Base-by-base conservation (phyloP, 2,888 invertebrate genomes). In the Hyposoter didymator region DNA sequence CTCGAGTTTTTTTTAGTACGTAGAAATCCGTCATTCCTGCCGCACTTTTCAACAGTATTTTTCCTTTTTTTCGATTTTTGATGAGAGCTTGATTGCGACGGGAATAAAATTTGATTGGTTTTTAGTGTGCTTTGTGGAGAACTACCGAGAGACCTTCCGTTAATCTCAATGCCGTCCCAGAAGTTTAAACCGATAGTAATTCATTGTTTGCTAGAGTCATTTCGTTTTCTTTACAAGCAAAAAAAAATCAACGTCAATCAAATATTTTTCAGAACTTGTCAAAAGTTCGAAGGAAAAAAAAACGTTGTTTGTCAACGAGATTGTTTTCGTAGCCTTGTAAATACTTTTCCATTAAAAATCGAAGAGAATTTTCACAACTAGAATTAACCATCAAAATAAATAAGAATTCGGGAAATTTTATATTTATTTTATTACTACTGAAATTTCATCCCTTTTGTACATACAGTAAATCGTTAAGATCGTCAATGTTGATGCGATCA, bases 101-200 rank as follows among this genome's bases (percentile, higher is more conserved):
- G 92, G 92, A 92, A 92, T 93, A 92, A 91, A 93, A 93, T 93
- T 93, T 92, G 90, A 93, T 93, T 93, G 90, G 91, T 47, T 89
- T 88, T 83, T 88, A 89, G 88, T 87, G 88, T 62, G 52, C 35
- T 59, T 90, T 45, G 62, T 86, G 78, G 87, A 89, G 28, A 74
- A 84, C 8, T 89, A 90, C 89, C 92, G 88, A 90, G 90, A 88
- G 90, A 90, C 87, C 87, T 35, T 39, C 32, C 87, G 88, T 89
- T 91, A 91, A 92, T 93, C 89, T 90, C 88, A 82, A 88, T n/a
- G 17, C 22, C 43, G n/a, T 88, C 87, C 85, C 87, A 84, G 84
- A 28, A 17, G 22, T 75, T 64, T 47, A 5, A 64, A 47, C 19
- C n/a, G 47, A 47, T 75, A 64, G 64, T 45, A 49, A 75, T 12